Conservation (phyloP, 2,797 vertebrate species). For the Halcyon chelicuti region DNA sequence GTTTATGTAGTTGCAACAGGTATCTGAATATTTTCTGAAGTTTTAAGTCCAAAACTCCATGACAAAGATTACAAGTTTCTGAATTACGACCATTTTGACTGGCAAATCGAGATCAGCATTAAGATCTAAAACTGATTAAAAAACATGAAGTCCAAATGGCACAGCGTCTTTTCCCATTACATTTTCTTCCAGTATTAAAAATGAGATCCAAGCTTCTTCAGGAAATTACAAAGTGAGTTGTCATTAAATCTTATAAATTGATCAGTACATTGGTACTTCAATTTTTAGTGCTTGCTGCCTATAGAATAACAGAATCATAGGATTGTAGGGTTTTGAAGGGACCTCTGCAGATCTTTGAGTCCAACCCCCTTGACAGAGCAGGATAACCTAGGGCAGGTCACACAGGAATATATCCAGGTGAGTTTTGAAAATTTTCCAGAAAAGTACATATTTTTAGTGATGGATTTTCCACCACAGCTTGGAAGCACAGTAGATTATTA, state of each 20-base stretch:
- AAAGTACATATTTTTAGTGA: not conserved
- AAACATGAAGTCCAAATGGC: not conserved
- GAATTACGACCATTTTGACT: not conserved
- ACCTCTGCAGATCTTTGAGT: too few species aligned
- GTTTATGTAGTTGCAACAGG: not conserved
- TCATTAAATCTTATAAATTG: not conserved
- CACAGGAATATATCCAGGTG: too few species aligned
- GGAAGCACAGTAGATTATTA: not conserved
- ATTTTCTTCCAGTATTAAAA: not conserved
- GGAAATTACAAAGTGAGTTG: not conserved
- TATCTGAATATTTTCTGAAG: not conserved
- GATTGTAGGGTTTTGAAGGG: too few species aligned
- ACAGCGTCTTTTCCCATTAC: not conserved
- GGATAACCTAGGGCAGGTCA: too few species aligned
- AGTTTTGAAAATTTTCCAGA: not conserved
- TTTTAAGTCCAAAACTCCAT: accelerated
- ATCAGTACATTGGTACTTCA: not conserved
- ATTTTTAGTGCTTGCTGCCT: not conserved
- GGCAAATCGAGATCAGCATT: not conserved
- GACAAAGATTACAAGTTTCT: not conserved
- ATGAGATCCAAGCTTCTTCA: not conserved
- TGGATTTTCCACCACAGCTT: not conserved
- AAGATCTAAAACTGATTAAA: not conserved
- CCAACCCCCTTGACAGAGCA: too few species aligned
- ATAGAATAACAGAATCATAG: too few species aligned